These are phyloP conservation scores for Manacus vitellinus DNA, from an alignment of 2,113 vertebrate genomes.

Conservation along the genomic window DNA sequence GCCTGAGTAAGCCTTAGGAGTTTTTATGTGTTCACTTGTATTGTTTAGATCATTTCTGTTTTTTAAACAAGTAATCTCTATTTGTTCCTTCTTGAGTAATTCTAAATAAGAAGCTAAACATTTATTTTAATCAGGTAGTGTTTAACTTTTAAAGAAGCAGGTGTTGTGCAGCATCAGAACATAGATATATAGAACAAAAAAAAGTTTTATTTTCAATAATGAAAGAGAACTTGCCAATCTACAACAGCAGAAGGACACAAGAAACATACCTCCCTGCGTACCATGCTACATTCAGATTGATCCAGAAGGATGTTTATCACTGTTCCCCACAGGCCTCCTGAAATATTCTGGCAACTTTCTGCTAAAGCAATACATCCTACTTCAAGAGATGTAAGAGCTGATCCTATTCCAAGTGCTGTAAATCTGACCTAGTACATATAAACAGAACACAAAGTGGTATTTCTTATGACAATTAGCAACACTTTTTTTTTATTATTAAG, in stretches of 20 bases:
- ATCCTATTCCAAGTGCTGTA: slow-evolving; percentile 89
- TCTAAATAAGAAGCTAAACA: background rate
- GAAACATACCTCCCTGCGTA: slow-evolving; percentile 89
- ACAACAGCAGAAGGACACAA: background rate
- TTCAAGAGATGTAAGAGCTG: slow-evolving; percentile 87
- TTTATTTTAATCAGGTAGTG: background rate
- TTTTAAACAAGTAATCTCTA: background rate
- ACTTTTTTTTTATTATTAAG: background rate
- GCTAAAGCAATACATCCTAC: slow-evolving; percentile 86
- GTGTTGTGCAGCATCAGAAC: background rate
- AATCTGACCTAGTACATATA: slow-evolving; percentile 84
- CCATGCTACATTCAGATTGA: slow-evolving; percentile 91
- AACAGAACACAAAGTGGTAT: background rate
- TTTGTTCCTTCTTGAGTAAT: background rate
- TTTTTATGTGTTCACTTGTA: background rate
- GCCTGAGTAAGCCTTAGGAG: background rate
- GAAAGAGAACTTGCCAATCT: background rate
- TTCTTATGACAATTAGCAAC: background rate
- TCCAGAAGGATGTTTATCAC: slow-evolving; percentile 93
- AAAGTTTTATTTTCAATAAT: background rate
- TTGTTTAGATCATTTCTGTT: background rate
- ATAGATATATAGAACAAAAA: background rate
- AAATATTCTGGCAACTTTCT: slow-evolving; percentile 95
- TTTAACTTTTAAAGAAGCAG: background rate
- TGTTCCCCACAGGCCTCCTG: slow-evolving; percentile 94